phyloP scores from a whole-genome alignment of 2,113 vertebrate genomes.

The Struthio camelus region DNA sequence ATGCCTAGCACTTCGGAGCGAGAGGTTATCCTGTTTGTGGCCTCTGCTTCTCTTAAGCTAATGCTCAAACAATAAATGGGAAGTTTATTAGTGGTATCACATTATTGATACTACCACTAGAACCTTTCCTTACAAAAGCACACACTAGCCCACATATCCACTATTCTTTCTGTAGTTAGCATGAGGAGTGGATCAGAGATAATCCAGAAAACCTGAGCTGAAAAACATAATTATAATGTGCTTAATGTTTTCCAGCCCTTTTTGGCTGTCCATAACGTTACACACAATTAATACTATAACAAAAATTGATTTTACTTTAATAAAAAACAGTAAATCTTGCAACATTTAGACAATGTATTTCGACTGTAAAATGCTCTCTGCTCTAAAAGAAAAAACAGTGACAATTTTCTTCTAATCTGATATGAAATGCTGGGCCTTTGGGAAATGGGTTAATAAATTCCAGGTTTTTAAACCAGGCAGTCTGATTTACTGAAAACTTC shows the following conservation, averaged over 20 bases:
- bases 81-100: conserved; percentile 61
- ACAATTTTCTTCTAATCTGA: conserved; percentile 49
- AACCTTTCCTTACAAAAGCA: neutral
- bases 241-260: neutral
- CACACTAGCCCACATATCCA: neutral
- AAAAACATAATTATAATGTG: neutral
- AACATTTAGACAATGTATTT: neutral
- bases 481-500: conserved; percentile 57
- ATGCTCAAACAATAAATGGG: conserved; percentile 42
- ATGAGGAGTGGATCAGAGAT: neutral
- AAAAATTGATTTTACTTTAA: conserved; percentile 24
- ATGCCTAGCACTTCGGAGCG: neutral
- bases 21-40: conserved; percentile 16
- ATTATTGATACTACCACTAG: conserved; percentile 31
- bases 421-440: neutral
- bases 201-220: neutral
- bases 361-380: neutral
- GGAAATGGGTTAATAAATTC: conserved; percentile 64
- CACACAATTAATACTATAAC: neutral
- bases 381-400: neutral
- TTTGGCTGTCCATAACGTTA: neutral
- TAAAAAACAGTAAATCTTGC: conserved; percentile 6
- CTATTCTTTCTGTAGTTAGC: neutral
- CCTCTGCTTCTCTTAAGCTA: conserved; percentile 28
- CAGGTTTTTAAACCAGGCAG: conserved; percentile 25